Percentiles rank a stretch among this genome's conserved stretches.
phyloP scores from a whole-genome alignment of 2,113 vertebrate genomes.

The Theristicus caerulescens region DNA sequence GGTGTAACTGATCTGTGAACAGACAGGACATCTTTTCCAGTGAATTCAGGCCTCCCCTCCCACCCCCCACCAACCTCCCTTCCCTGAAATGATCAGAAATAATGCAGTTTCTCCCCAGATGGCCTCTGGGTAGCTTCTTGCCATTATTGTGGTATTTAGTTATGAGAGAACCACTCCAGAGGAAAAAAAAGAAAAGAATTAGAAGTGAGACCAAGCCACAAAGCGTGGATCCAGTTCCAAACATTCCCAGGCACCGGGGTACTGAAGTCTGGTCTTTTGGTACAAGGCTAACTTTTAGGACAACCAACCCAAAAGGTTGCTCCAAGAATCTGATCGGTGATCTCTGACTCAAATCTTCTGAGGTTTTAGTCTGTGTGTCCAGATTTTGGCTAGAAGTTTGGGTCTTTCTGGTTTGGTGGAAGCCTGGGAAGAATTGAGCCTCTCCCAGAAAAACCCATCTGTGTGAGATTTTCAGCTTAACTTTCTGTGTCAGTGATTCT shows the following conservation, averaged over 20 bases:
- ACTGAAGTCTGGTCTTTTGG: neutral
- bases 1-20: neutral
- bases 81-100: constrained; percentile 26
- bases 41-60: neutral
- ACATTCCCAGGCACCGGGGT: neutral
- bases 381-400: neutral
- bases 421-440: neutral
- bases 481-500: neutral
- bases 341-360: neutral
- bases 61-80: neutral
- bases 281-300: neutral
- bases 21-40: neutral
- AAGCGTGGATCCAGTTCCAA: neutral
- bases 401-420: neutral
- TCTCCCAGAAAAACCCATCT: neutral
- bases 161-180: neutral
- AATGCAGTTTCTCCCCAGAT: neutral
- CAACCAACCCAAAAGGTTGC: neutral
- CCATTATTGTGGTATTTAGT: constrained; percentile 40
- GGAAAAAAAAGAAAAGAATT: neutral
- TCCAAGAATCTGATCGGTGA: neutral
- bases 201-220: constrained; percentile 28
- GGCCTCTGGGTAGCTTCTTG: constrained; percentile 7
- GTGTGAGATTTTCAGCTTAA: neutral
- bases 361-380: neutral